A percentile compares a stretch with the other conserved stretches of the same genome.
These are phyloP conservation scores for Gambusia holbrooki DNA, from an alignment of 2,113 vertebrate genomes.

Conservation along the genomic window DNA sequence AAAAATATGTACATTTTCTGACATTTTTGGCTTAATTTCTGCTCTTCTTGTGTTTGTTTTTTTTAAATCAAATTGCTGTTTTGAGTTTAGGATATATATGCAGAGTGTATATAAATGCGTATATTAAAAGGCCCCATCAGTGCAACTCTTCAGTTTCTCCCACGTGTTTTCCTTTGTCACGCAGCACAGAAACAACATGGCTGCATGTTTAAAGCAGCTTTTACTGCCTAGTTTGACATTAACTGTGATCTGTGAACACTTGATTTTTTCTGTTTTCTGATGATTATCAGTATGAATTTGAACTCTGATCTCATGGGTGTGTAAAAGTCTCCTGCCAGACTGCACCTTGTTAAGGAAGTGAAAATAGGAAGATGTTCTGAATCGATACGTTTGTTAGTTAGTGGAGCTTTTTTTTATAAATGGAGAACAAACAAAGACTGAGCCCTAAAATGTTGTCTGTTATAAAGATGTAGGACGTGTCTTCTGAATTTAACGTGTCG, in stretches of 20 bases:
- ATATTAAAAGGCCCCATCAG: not conserved
- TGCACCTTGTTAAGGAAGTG: slow-evolving; percentile 55
- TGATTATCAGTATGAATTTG: not conserved
- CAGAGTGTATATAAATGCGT: too few relatives aligned
- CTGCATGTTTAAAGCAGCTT: not conserved
- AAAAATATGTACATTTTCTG: too few relatives aligned
- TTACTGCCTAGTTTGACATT: slow-evolving; percentile 1
- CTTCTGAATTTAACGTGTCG: not conserved
- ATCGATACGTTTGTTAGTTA: not conserved
- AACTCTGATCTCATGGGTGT: not conserved
- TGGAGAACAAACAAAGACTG: slow-evolving; percentile 7
- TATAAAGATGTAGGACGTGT: not conserved
- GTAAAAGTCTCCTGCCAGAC: slow-evolving; percentile 14
- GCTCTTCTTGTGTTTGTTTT: too few relatives aligned
- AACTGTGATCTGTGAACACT: not conserved
- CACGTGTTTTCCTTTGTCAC: not conserved
- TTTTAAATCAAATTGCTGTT: too few relatives aligned
- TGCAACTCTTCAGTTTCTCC: not conserved
- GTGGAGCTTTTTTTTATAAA: not conserved
- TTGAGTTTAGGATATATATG: too few relatives aligned
- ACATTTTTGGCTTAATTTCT: too few relatives aligned
- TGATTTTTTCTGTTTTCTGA: not conserved
- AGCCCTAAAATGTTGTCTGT: slow-evolving; percentile 1
- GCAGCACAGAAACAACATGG: not conserved
- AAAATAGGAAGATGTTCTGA: slow-evolving; percentile 52